Conservation (phyloP, 1,140 invertebrate species). For the Panulirus ornatus region DNA sequence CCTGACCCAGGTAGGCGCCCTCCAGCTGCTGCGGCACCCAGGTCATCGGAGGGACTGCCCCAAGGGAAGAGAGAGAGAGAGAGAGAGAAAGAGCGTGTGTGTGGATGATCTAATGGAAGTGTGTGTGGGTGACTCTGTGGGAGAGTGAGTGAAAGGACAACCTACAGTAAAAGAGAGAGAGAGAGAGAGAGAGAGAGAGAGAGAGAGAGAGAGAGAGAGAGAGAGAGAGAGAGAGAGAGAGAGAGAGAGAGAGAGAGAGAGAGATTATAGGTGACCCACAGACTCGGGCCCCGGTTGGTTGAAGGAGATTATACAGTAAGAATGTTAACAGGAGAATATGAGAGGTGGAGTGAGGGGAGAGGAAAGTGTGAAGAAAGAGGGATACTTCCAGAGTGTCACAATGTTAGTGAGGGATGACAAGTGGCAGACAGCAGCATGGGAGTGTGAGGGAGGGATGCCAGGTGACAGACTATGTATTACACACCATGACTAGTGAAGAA, state of each 20-base stretch:
- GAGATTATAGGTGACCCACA: no score
- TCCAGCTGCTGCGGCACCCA: conserved; percentile 80
- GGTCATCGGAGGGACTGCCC: conserved; percentile 75
- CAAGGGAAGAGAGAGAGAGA: background rate
- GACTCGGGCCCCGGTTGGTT: no score
- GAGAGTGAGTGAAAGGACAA: background rate
- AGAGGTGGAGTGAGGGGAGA: background rate
- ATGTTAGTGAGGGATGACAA: background rate
- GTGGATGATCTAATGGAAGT: no score
- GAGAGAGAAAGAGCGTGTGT: background rate
- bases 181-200: background rate
- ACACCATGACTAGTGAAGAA: background rate
- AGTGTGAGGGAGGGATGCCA: background rate
- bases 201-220: background rate
- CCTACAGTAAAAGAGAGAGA: background rate
- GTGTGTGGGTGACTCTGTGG: no score
- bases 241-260: background rate
- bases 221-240: background rate
- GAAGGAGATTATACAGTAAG: no score
- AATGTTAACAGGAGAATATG: background rate
- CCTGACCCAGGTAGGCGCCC: conserved; percentile 78
- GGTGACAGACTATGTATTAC: background rate
- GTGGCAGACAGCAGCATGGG: background rate
- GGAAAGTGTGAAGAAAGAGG: background rate
- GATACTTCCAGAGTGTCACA: background rate